Evolutionary conservation across 2,113 vertebrate genomes (phyloP).

Genomic region (Tyrannus savana): DNA sequence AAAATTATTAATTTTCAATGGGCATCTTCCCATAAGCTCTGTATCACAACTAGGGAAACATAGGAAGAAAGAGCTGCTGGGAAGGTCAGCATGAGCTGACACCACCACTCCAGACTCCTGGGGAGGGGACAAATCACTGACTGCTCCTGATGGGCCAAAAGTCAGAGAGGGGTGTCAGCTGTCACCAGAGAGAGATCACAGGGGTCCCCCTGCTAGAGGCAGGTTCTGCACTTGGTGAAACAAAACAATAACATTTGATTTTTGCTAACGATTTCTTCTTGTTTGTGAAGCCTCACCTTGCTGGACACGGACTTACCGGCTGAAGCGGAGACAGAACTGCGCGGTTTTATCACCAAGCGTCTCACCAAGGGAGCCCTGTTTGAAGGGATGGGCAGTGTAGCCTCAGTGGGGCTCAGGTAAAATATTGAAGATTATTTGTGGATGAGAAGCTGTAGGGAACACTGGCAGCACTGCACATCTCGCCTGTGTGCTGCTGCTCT

Average conservation of each 20-base stretch:
- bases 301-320: slow-evolving; percentile 86
- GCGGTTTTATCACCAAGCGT: slow-evolving; percentile 87
- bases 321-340: slow-evolving; percentile 89
- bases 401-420: slow-evolving; percentile 90
- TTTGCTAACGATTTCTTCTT: neutral
- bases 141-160: neutral
- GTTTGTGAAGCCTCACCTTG: slow-evolving; percentile 83
- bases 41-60: neutral
- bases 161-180: neutral
- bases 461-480: neutral
- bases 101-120: neutral
- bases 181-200: neutral
- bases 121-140: neutral
- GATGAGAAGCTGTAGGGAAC: slow-evolving; percentile 11
- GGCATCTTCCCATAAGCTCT: neutral
- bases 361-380: slow-evolving; percentile 93
- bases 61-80: neutral
- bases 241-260: neutral
- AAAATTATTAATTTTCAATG: neutral
- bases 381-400: slow-evolving; percentile 93
- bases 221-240: neutral
- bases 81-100: neutral
- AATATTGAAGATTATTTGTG: slow-evolving; percentile 9
- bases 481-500: neutral
- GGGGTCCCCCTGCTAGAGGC: neutral